Evolutionary conservation across 35 echinoderm and acorn worm species (phyloP).

Genomic region (Chiridota heheva): DNA sequence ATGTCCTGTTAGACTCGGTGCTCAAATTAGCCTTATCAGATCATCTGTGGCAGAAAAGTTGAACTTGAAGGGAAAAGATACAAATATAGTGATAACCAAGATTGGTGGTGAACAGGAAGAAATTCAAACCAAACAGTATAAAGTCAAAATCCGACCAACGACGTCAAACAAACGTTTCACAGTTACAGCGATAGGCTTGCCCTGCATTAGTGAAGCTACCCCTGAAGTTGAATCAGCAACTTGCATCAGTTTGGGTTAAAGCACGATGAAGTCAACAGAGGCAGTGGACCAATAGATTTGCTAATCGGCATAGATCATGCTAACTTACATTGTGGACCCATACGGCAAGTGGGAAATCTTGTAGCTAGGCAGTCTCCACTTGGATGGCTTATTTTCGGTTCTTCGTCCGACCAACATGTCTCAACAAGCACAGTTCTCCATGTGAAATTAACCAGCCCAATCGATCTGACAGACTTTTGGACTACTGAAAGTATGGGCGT

Average conservation of each 20-base stretch:
- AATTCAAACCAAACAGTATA: constrained; percentile 9
- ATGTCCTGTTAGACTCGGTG: constrained; percentile 44
- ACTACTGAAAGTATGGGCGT: constrained; percentile 54
- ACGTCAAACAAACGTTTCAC: neutral
- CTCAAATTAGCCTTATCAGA: constrained; percentile 26
- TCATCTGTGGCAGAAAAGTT: constrained; percentile 30
- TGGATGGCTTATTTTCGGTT: constrained; percentile 53
- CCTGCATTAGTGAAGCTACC: constrained; percentile 15
- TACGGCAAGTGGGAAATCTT: constrained; percentile 22
- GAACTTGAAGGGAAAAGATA: constrained; percentile 35
- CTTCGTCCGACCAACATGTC: too few species aligned
- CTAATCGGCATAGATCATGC: constrained; percentile 64
- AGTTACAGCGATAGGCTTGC: constrained; percentile 29
- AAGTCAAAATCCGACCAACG: neutral
- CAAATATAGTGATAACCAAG: constrained; percentile 26
- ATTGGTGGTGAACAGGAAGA: constrained; percentile 43
- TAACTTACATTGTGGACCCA: constrained; percentile 55
- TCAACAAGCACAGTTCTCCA: constrained; percentile 22
- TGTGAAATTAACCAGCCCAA: constrained; percentile 7
- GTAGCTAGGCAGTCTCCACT: constrained; percentile 45
- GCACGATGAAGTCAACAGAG: constrained; percentile 14
- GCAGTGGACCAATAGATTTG: constrained; percentile 49
- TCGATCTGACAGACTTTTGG: constrained; percentile 59
- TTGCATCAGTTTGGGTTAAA: constrained; percentile 22
- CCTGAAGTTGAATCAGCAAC: constrained; percentile 5